phyloP scores from a whole-genome alignment of 2,888 invertebrate species.

The Acanthosepion esculentum region DNA sequence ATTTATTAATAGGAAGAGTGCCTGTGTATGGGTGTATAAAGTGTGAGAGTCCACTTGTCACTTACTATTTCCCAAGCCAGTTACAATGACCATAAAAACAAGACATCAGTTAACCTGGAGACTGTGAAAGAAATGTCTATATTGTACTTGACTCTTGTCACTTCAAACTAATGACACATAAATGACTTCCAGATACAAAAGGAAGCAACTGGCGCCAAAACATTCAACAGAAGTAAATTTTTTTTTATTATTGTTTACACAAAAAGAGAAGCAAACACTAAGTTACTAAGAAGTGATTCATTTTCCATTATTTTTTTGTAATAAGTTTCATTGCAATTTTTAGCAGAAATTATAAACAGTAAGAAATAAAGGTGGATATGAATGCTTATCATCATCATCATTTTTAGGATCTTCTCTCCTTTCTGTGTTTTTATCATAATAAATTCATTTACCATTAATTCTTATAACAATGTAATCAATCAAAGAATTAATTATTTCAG shows the following conservation, averaged over 20 bases:
- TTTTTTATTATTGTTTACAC: background rate
- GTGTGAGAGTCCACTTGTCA: background rate
- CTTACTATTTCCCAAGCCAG: background rate
- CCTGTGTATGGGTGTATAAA: background rate
- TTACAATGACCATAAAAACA: background rate
- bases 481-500: background rate
- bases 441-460: background rate
- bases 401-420: background rate
- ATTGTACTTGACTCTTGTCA: constrained; percentile 11
- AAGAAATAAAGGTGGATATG: no score
- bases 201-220: constrained; percentile 33
- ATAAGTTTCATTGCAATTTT: background rate
- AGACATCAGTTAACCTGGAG: background rate
- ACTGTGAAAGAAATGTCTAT: background rate
- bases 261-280: background rate
- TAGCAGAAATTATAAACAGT: background rate
- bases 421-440: background rate
- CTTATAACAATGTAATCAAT: background rate
- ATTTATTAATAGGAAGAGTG: background rate
- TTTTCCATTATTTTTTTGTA: background rate
- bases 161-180: constrained; percentile 33
- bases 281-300: background rate
- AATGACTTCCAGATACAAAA: background rate
- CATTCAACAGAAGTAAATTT: background rate
- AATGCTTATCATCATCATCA: background rate